Evolutionary conservation across 2,113 vertebrate species (phyloP).

Genomic region (Chiloscyllium plagiosum): DNA sequence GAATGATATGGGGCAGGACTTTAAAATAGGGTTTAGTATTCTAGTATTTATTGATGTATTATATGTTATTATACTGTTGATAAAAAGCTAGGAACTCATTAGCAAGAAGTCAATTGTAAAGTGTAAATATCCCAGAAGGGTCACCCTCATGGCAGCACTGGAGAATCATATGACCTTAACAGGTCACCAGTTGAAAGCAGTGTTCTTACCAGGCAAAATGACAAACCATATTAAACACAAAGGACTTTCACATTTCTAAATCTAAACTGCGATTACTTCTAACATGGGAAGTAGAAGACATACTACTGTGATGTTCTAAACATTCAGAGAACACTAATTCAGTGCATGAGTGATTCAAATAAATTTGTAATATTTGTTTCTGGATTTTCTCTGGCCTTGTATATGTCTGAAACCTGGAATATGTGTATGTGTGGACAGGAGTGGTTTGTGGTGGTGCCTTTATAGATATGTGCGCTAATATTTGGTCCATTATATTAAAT

Average conservation of each 20-base stretch:
- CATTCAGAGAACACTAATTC: neutral
- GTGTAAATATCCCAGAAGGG: no score
- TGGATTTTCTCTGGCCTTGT: neutral
- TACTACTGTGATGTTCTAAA: neutral
- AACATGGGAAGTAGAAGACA: no score
- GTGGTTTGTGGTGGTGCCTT: neutral
- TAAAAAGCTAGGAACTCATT: no score
- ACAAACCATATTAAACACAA: no score
- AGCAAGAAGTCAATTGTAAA: no score
- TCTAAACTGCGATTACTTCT: no score
- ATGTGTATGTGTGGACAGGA: neutral
- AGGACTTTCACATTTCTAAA: no score
- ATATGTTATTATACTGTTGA: no score
- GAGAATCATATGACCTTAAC: no score
- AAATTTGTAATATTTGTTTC: neutral
- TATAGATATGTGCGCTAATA: neutral
- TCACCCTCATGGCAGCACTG: no score
- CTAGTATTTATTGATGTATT: neutral
- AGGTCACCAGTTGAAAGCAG: no score
- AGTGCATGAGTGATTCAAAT: neutral
- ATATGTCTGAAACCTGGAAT: neutral
- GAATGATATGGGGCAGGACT: neutral
- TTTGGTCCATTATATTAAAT: neutral
- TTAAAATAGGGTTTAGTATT: neutral
- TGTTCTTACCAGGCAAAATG: no score